Conservation (phyloP, 2,888 invertebrate species). For the Erebia ligea region DNA sequence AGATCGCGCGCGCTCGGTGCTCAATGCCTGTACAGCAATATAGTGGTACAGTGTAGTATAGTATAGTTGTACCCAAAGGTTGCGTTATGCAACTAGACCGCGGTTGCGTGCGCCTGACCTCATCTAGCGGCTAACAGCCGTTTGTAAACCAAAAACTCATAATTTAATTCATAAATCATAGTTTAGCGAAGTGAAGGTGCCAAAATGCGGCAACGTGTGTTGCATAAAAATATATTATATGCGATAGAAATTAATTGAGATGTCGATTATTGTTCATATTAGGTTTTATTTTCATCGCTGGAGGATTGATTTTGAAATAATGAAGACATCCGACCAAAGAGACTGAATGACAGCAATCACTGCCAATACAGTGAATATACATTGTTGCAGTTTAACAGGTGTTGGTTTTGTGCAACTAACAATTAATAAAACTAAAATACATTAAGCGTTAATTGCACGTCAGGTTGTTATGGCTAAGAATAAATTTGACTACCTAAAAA, state of each 20-base stretch:
- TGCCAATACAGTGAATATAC: too few species aligned
- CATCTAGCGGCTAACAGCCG: constrained; percentile 11
- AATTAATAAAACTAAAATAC: too few species aligned
- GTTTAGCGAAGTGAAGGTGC: constrained; percentile 25
- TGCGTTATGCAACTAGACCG: constrained; percentile 30
- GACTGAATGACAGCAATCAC: too few species aligned
- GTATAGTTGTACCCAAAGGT: constrained; percentile 25
- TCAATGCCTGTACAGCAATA: not conserved
- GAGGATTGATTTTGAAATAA: not conserved
- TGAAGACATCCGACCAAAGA: too few species aligned
- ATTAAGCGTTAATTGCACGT: too few species aligned
- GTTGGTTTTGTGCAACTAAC: too few species aligned
- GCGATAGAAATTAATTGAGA: not conserved
- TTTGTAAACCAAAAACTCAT: constrained; percentile 19
- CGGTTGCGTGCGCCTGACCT: constrained; percentile 26
- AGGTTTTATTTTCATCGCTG: not conserved
- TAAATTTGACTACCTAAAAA: too few species aligned
- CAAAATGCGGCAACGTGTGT: constrained; percentile 6
- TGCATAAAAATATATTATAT: constrained; percentile 10
- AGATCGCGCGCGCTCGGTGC: constrained; percentile 8
- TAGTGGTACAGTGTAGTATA: not conserved
- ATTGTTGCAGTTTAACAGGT: too few species aligned
- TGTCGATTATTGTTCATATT: not conserved
- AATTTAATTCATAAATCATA: constrained; percentile 33
- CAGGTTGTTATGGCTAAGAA: too few species aligned